Base-by-base conservation (phyloP, 37 sponge, comb jelly and placozoan species). In the Dysidea cf. avara region DNA sequence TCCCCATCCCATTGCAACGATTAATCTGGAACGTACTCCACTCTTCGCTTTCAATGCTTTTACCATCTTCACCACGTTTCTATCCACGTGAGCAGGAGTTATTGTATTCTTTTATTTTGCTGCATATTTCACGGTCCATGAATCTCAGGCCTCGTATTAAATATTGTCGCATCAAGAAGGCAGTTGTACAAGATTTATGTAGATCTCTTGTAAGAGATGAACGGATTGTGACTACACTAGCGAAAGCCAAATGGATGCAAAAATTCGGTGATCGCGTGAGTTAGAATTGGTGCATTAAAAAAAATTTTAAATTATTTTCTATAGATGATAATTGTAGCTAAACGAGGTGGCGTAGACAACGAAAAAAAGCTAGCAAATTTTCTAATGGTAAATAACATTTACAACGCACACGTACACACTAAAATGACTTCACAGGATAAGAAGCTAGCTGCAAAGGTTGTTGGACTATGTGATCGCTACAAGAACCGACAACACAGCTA, bases 171-270 rank as follows among this genome's bases (percentile, higher is more conserved):
- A 43, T 43, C 52, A 66, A 85, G n/a, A 52, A 31, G 34, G 72
- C 72, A 1, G 54, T 92, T 24, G 47, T 92, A 39, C 83, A 80
- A 62, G 86, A 82, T 43, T 60, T 93, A 26, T 83, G 79, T n/a
- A 83, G 74, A 20, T 75, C 92, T 37, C 69, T 93, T 37, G 53
- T 93, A 16, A 85, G 82, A 31, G 86, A 93, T 61, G 94, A 93
- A 43, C 49, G 94, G 14, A 90, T 93, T 32, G 66, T 80, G 28
- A 93, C 92, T 22, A 93, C 94, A 53, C 65, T 93, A 16, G 58
- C 94, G 2, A 76, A 78, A 69, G 94, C 91, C 33, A 93, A 90
- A 46, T 87, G 79, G 71, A 46, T 93, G 64, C 77, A 72, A 36
- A 67, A 79, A 40, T 51, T 82, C 56, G 87, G 83, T 40, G 94